Evolutionary conservation across 2,113 vertebrate species (phyloP), one percentile per base, ranked within the genome.

Genomic region (Psilopsiagon aurifrons): DNA sequence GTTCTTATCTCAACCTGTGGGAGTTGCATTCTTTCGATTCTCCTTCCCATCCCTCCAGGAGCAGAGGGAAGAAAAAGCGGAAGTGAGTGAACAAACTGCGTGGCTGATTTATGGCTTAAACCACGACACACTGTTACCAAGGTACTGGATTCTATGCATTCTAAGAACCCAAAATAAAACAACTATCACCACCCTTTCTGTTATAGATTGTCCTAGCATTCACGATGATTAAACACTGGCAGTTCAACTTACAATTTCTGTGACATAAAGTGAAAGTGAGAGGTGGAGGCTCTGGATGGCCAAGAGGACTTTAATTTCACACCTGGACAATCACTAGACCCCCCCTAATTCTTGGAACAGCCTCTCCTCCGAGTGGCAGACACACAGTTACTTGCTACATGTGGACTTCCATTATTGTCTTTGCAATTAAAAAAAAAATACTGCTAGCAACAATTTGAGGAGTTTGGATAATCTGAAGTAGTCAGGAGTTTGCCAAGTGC

Each of bases 241-340:
- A 4, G 12, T 13, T 85, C 43, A 71, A 6, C 3, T 20, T 46
- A 44, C 64, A 81, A 6, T 5, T 51, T 83, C 62, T 51, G 51
- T 41, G 52, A 37, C 5, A 0, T 15, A n/a, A 86, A 71, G 7
- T 39, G 31, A n/a, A 86, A 71, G 7, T 39, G 31, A 39, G 27
- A 70, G 10, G 7, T 39, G 27, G 7, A 66, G 54, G 24, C 49
- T 86, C 52, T 54, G 20, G 23, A 37, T 35, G 6, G 7, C 55
- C 31, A 25, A 33, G 7, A 43, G 9, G 17, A 31, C 7, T 46
- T 23, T 27, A 19, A 46, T 27, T 82, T 91, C 33, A 37, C 3
- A 23, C 46, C 1, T 1, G 25, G 13, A 63, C 2, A 7, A 70
- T 1, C 1, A 25, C 20, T 63, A 74, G 6, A 68, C 10, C 6